phyloP scores from a whole-genome alignment of 2,797 vertebrate genomes.

The Myotis daubentonii region DNA sequence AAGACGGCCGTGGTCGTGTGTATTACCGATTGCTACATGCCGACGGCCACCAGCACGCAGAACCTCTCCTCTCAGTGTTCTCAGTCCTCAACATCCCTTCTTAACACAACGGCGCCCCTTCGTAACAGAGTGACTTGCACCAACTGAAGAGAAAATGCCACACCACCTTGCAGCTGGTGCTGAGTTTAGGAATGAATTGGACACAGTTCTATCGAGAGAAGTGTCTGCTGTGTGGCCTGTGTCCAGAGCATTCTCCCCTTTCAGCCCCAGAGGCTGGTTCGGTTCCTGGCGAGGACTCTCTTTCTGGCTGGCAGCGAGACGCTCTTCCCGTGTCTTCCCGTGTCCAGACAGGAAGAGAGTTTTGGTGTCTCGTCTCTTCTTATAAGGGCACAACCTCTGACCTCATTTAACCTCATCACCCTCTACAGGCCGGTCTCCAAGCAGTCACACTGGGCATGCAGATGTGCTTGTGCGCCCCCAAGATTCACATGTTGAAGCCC shows the following conservation, averaged over 20 bases:
- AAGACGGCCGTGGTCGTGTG: neutral
- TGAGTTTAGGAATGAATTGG: neutral
- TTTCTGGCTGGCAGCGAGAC: neutral
- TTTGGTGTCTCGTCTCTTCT: neutral
- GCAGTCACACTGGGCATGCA: neutral
- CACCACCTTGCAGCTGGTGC: neutral
- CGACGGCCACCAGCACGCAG: neutral
- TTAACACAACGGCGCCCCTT: neutral
- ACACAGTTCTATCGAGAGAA: neutral
- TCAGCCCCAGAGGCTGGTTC: neutral
- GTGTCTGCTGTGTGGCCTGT: neutral
- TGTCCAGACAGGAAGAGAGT: neutral
- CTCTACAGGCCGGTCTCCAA: neutral
- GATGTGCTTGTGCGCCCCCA: neutral
- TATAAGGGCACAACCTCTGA: neutral
- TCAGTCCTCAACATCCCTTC: neutral
- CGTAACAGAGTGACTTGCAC: neutral
- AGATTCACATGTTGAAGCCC: neutral
- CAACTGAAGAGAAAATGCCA: neutral
- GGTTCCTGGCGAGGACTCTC: neutral
- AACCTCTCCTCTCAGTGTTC: neutral
- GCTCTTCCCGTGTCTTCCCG: neutral
- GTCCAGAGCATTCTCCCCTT: neutral
- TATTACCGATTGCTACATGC: neutral
- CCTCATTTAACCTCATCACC: neutral